Base-by-base conservation (phyloP, 2,888 invertebrate genomes). In the Thecocarcelia acutangulata region DNA sequence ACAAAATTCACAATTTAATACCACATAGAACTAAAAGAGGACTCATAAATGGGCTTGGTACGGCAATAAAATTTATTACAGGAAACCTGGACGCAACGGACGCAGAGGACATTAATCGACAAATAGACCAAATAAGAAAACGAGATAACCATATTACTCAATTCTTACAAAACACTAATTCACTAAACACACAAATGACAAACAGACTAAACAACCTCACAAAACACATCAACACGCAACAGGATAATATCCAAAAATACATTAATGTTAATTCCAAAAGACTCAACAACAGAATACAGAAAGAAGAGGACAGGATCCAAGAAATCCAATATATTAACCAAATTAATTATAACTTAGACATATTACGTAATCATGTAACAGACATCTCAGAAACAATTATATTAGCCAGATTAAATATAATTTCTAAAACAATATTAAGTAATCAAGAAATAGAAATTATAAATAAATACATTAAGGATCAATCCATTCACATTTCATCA, bases 321-420 rank as follows among this genome's bases (percentile, higher is more conserved):
- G 24, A 66, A 52, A n/a, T 70, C 9, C 69, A 78, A 54, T 74
- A 74, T 24, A 40, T 68, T 9, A 74, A 19, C 37, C 61, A 56
- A 74, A 48, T 78, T 9, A 77, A 73, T 46, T 74, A 73, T 24
- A 81, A 81, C n/a, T 78, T 84, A 21, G 84, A 80, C 28, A 17
- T 83, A 12, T 48, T 80, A 50, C 48, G 11, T 12, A 68, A 40
- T 15, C 73, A 83, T 50, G 15, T 46, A 46, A 15, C n/a, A 46
- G 19, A 19, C 11, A 48, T 48, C 48, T 17, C 11, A 11, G 83
- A 81, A 66, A 63, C 80, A 37, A 48, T 84, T 11, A 44, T 83
- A n/a, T 37, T 83, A 4, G 73, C 76, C 13, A 75, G 73, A 74
- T 28, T 84, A 50, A 83, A 80, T 50, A 70, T 83, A 15, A 84